Base-by-base conservation (phyloP, 2,888 invertebrate genomes). In the Apodemia mormo region DNA sequence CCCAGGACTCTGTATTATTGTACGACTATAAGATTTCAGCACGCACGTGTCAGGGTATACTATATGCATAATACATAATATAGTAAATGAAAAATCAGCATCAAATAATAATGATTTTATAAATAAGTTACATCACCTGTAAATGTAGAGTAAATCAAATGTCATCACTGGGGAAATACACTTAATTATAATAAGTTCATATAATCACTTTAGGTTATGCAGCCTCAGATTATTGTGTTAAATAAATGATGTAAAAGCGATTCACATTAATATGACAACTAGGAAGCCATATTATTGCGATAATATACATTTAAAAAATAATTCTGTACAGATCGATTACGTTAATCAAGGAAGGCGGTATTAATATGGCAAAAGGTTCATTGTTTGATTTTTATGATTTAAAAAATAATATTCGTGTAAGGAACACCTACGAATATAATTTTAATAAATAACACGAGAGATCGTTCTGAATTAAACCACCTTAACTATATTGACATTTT, bases 401-500 rank as follows among this genome's bases (percentile, higher is more conserved):
- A 40, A 40, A 40, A 40, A 40, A 40, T 9, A 40, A 9, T 9
- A 40, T 40, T 40, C 9, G 40, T 2, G 40, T 40, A 40, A 22
- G 22, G 22, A 22, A 49, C 49, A 49, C 49, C 1, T 5, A 14
- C n/a, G 49, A 49, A 49, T n/a, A 14, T n/a, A 49, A 49, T 14
- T 0, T 7, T 40, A 40, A 45, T 45, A 45, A 45, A 45, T 12
- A 12, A 0, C 4, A 12, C 45, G 12, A 14, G 14, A 49, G 14
- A 14, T 14, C 49, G 14, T 49, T 49, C 49, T 49, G 49, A 49
- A 49, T 49, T 49, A 49, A 49, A 49, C 49, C 49, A 49, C 9
- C 14, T 5, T 5, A 49, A 49, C 4, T 49, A 49, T 14, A 49
- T 2, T 49, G 30, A 58, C 12, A 49, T 58, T 30, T 75, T 76